phyloP scores from a whole-genome alignment of 1,140 invertebrate species.

The Penaeus vannamei region DNA sequence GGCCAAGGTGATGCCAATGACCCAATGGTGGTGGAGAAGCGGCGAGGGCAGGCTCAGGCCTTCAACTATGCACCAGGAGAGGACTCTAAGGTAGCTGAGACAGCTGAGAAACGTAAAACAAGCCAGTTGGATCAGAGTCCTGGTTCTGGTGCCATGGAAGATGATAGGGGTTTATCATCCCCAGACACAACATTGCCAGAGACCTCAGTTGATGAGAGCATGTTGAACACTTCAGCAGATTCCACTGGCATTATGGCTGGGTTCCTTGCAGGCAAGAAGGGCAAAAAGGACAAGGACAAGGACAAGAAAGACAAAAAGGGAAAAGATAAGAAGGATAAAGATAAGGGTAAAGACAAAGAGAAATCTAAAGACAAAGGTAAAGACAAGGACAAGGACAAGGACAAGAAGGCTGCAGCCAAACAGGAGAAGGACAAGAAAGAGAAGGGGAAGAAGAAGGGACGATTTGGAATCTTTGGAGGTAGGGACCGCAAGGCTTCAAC shows the following conservation, averaged over 20 bases:
- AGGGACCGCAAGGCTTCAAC: neutral
- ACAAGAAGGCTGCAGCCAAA: conserved; percentile 37
- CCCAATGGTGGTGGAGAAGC: conserved; percentile 11
- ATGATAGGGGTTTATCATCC: neutral
- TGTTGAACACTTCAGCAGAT: conserved; percentile 29
- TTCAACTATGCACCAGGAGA: conserved; percentile 68
- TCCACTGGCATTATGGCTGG: conserved; percentile 32
- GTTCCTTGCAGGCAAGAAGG: conserved; percentile 42
- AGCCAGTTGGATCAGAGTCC: neutral
- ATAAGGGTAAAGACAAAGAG: conserved; percentile 60
- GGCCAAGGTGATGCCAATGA: neutral
- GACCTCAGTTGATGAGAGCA: conserved; percentile 49
- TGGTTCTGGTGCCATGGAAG: neutral
- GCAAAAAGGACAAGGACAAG: conserved; percentile 59
- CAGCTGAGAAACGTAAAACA: neutral
- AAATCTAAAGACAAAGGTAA: conserved; percentile 61
- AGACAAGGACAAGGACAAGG: conserved; percentile 56
- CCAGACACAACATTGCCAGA: conserved; percentile 47
- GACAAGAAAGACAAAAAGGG: conserved; percentile 67
- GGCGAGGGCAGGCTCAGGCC: conserved; percentile 57
- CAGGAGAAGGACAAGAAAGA: conserved; percentile 24
- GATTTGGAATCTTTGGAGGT: conserved; percentile 32
- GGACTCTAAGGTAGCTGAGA: conserved; percentile 16
- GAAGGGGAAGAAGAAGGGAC: conserved; percentile 20
- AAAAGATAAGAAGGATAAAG: conserved; percentile 68